These are phyloP conservation scores for Mallotus villosus DNA, from an alignment of 2,797 vertebrate genomes.

Conservation along the genomic window DNA sequence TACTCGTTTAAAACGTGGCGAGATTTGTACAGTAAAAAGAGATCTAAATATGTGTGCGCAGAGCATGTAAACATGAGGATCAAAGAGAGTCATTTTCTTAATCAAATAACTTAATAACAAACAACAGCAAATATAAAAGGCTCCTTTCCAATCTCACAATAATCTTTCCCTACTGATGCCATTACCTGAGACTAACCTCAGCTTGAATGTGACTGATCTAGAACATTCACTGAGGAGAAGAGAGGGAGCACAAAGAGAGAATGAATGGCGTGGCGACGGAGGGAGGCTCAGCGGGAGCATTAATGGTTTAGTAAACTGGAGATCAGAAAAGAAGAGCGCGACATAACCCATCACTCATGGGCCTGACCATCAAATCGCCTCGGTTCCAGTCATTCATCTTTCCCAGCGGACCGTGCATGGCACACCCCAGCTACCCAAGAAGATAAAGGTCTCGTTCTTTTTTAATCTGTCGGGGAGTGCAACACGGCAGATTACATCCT, in stretches of 20 bases:
- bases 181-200: neutral
- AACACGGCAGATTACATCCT: constrained; percentile 53
- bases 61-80: too few relatives aligned
- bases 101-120: neutral
- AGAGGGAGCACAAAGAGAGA: neutral
- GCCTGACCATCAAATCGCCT: constrained; percentile 52
- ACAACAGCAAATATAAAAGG: neutral
- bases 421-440: constrained; percentile 33
- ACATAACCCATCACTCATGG: constrained; percentile 51
- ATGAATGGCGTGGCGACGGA: neutral
- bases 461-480: constrained; percentile 25
- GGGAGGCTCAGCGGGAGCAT: constrained; percentile 29
- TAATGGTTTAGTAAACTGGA: constrained; percentile 42
- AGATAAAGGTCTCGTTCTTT: constrained; percentile 44
- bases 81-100: neutral
- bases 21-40: too few relatives aligned
- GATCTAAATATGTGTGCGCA: too few relatives aligned
- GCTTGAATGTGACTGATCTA: neutral
- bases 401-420: constrained; percentile 16
- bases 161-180: neutral
- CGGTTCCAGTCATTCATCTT: constrained; percentile 49
- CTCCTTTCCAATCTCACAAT: neutral
- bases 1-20: too few relatives aligned
- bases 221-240: neutral
- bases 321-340: constrained; percentile 43